Conservation (phyloP, 1,140 invertebrate species). For the Orchestia grillus region DNA sequence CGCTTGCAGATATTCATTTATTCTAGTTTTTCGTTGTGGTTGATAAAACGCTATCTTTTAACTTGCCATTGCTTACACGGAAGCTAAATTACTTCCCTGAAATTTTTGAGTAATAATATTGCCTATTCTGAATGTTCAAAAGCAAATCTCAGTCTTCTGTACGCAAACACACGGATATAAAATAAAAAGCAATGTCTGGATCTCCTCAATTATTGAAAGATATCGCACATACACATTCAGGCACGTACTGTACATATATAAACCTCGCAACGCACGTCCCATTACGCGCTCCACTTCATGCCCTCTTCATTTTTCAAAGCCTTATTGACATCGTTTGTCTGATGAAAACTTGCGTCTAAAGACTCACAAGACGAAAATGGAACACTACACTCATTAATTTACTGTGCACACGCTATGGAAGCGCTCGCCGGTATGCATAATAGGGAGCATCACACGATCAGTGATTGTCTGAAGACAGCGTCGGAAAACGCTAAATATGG, state of each 20-base stretch:
- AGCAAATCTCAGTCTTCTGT: not conserved
- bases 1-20: not conserved
- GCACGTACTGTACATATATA: not conserved
- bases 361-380: not conserved
- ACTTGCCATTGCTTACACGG: too few relatives aligned
- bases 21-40: too few relatives aligned
- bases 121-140: not conserved
- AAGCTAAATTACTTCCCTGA: too few relatives aligned
- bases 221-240: not conserved
- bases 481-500: too few relatives aligned
- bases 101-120: not conserved
- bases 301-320: not conserved
- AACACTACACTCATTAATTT: not conserved
- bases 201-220: too few relatives aligned
- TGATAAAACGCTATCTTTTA: too few relatives aligned
- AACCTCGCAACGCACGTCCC: not conserved
- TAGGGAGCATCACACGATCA: too few relatives aligned
- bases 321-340: not conserved
- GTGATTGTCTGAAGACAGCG: too few relatives aligned
- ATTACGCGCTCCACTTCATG: not conserved
- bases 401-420: not conserved
- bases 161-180: too few relatives aligned
- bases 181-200: too few relatives aligned
- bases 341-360: not conserved
- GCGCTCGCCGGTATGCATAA: not conserved